Base-by-base conservation (phyloP, 2,113 vertebrate genomes). In the Nannospalax galili region DNA sequence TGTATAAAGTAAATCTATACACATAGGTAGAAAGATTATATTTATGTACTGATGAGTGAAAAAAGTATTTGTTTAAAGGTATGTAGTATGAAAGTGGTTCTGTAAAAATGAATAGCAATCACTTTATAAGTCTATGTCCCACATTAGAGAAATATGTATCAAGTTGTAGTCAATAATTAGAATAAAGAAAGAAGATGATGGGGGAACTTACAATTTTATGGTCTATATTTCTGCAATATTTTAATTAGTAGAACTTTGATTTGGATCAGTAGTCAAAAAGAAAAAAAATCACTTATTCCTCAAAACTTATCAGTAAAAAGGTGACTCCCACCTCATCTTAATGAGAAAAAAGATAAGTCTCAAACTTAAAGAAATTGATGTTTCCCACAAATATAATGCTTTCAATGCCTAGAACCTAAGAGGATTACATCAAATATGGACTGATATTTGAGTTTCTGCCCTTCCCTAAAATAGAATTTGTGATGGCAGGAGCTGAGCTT, bases 401-500 rank as follows among this genome's bases (percentile, higher is more conserved):
- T 91, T 14, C 26, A 45, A 75, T 22, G 75, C 40, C 20, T 72
- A 82, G 45, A 87, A 74, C 81, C 42, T 58, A 91, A 88, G 42
- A 88, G 56, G 95, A 73, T 69, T 7, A 32, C 14, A 86, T 74
- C 45, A 88, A 90, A 84, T 62, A 35, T 7, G 20, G 37, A 40
- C 77, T 42, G 56, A 80, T 70, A 64, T 40, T 75, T 93, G 93
- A 64, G 60, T 20, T 75, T 89, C 75, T 91, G 37, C 20, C 30
- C 70, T 94, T 78, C 82, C 42, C 48, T 1, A 58, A 95, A 92
- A 87, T 42, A 84, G 65, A 89, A 70, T 37, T 69, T 81, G 64
- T 69, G 52, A 79, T 72, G 73, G 35, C 48, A 92, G 72, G 80
- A 92, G 19, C 79, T 92, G 52, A 69, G 85, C 75, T 94, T 95